phyloP scores from a whole-genome alignment of 2,797 vertebrate species.

The Octomys mimax region DNA sequence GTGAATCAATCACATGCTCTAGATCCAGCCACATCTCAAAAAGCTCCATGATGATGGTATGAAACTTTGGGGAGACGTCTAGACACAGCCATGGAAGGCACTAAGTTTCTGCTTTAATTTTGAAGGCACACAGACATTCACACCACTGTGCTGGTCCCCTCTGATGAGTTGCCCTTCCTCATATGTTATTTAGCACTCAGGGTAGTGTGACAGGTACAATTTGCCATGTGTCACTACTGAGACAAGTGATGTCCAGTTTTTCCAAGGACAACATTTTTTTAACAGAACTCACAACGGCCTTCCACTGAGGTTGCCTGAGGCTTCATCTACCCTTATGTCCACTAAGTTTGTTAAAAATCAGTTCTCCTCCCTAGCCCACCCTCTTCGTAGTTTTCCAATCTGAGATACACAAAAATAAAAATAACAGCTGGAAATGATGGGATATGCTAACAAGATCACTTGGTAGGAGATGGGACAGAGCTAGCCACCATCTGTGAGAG shows the following conservation, averaged over 20 bases:
- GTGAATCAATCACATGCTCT: not conserved
- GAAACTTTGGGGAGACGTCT: not conserved
- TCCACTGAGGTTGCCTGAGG: not conserved
- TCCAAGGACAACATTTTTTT: slow-evolving; percentile 23
- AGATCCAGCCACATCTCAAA: not conserved
- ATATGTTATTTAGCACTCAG: not conserved
- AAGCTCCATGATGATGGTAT: not conserved
- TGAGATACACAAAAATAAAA: slow-evolving; percentile 39
- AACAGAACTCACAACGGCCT: not conserved
- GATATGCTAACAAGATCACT: not conserved
- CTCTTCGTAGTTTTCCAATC: not conserved
- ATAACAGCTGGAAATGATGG: not conserved
- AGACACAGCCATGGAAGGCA: not conserved
- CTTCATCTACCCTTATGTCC: slow-evolving; percentile 11
- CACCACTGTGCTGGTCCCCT: not conserved
- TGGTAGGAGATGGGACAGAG: not conserved
- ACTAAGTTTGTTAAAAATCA: slow-evolving; percentile 49
- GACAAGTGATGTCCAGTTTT: not conserved
- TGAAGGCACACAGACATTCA: not conserved
- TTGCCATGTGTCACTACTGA: not conserved
- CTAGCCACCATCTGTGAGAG: not conserved
- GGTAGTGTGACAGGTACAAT: not conserved
- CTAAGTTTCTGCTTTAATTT: not conserved
- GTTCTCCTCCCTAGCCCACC: not conserved
- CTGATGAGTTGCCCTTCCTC: not conserved